phyloP scores from a whole-genome alignment of 2,113 vertebrate species.

The Xenopus borealis region DNA sequence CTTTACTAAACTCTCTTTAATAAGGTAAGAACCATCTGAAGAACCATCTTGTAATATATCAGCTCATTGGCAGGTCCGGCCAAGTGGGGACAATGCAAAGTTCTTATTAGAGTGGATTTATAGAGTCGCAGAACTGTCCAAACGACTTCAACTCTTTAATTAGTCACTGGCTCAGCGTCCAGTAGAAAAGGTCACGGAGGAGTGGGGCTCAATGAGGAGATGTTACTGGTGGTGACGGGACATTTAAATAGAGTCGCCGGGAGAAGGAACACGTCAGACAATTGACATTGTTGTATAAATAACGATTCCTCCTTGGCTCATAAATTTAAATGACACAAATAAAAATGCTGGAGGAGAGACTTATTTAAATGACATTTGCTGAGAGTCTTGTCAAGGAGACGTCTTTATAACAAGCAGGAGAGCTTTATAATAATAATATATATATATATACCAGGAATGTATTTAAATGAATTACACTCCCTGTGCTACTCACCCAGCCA shows the following conservation, averaged over 20 bases:
- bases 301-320: background rate
- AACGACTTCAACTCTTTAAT: slow-evolving; percentile 53
- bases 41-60: slow-evolving; percentile 6
- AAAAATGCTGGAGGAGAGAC: background rate
- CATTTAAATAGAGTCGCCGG: slow-evolving; percentile 55
- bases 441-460: too few species aligned
- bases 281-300: slow-evolving; percentile 39
- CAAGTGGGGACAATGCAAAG: background rate
- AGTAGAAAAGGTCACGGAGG: slow-evolving; percentile 58
- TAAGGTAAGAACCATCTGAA: too few species aligned
- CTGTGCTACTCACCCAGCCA: too few species aligned
- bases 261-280: slow-evolving; percentile 47
- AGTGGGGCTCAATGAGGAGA: slow-evolving; percentile 48
- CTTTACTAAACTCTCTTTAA: too few species aligned
- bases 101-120: background rate
- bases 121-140: slow-evolving; percentile 45
- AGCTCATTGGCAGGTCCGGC: background rate
- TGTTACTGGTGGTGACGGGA: slow-evolving; percentile 46
- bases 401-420: too few species aligned
- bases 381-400: background rate
- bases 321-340: slow-evolving; percentile 12
- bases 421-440: too few species aligned
- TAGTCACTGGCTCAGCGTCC: slow-evolving; percentile 53
- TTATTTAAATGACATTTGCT: slow-evolving; percentile 6
- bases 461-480: too few species aligned